Evolutionary conservation across 2,113 vertebrate species (phyloP).

Genomic region (Trogon melanurus): DNA sequence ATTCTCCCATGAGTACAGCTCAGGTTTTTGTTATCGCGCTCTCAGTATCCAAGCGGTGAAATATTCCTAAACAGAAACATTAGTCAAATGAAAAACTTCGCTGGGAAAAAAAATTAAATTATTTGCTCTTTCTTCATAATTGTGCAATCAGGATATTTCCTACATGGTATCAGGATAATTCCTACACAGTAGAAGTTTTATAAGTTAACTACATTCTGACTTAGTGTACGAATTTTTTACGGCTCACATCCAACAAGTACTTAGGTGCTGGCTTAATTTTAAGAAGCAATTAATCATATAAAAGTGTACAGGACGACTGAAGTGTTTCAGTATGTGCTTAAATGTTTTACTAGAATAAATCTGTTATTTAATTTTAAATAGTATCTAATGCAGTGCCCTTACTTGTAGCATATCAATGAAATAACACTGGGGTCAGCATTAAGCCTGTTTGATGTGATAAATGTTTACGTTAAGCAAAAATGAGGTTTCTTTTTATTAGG

Average conservation of each 20-base stretch:
- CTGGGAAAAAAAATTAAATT: not conserved
- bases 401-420: conserved; percentile 12
- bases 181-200: not conserved
- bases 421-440: not conserved
- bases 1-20: not conserved
- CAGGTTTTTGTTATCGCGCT: not conserved
- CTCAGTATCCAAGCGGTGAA: not conserved
- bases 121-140: not conserved
- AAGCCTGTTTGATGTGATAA: not conserved
- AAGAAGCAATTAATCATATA: conserved; percentile 45
- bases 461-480: not conserved
- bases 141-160: not conserved
- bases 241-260: not conserved
- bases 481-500: not conserved
- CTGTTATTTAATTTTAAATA: conserved; percentile 11
- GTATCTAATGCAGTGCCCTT: not conserved
- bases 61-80: conserved; percentile 1
- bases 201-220: not conserved
- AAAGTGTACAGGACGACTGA: not conserved
- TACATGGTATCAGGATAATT: not conserved
- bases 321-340: conserved; percentile 17
- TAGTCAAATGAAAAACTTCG: not conserved
- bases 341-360: conserved; percentile 17
- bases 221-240: not conserved
- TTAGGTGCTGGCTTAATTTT: conserved; percentile 26